Evolutionary conservation across 2,888 invertebrate species (phyloP), one percentile per base, ranked within the genome.

Genomic region (Oxytorus armatus): DNA sequence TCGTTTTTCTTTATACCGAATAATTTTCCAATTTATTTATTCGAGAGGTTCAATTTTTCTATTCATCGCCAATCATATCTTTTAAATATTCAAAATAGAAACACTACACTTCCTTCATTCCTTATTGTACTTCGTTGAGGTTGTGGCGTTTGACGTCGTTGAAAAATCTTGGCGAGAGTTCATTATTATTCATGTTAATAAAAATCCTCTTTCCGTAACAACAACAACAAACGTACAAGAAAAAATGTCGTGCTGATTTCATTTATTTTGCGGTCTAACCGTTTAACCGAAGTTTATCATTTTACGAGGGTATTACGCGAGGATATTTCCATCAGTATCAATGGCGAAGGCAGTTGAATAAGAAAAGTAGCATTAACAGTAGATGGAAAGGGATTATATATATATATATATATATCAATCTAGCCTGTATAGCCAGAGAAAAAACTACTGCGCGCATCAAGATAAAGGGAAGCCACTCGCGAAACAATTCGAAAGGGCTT

Each of bases 401-500:
- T 42, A 16, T 51, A 25, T 36, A 68, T 23, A 44, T 68, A 25
- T 29, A 51, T n/a, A 51, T n/a, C 33, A 49, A 29, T 53, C 36
- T 39, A 39, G 51, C 53, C n/a, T n/a, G n/a, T 39, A 42, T 11
- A 14, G 29, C 8, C 11, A 21, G 36, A 68, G 33, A 21, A 55
- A 11, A 79, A 47, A 33, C 59, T 25, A 36, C n/a, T 25, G 23
- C 29, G 36, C n/a, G n/a, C n/a, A n/a, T n/a, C n/a, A 70, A 14
- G 36, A 77, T 51, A 51, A 66, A 72, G 59, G 49, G 23, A 65
- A 44, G 68, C 61, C 49, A 69, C 70, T 70, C 70, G 76, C 53
- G 73, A 74, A 83, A 81, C 79, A 81, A 81, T 83, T 83, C 74
- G 61, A 81, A 49, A 29, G 61, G 61, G 69, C 77, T 70, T 77